Conservation (phyloP, 23 tunicate genomes). For the Clavelina lepadiformis region DNA sequence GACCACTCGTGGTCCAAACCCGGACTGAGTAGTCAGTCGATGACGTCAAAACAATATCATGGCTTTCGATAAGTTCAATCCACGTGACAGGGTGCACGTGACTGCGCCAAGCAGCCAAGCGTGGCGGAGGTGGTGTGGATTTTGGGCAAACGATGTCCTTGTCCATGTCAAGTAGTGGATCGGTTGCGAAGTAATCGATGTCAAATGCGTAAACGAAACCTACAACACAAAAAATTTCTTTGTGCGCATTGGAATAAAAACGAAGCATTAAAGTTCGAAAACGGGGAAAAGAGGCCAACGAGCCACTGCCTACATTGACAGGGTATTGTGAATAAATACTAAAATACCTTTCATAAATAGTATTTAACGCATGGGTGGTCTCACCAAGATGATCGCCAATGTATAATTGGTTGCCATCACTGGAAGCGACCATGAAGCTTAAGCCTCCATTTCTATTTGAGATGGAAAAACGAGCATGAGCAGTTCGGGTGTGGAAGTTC, state of each 20-base stretch:
- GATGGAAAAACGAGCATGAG: conserved; percentile 53
- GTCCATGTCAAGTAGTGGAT: conserved; percentile 18
- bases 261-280: no score
- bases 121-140: conserved; percentile 27
- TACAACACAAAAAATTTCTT: no score
- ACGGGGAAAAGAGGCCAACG: no score
- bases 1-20: conserved; percentile 65
- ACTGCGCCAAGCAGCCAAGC: conserved; percentile 59
- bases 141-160: conserved; percentile 15
- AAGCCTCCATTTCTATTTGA: conserved; percentile 24
- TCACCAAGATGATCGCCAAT: conserved; percentile 67
- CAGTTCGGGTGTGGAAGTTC: conserved; percentile 40
- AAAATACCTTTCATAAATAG: no score
- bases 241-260: no score
- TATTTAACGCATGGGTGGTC: not conserved
- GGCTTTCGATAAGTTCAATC: conserved; percentile 41
- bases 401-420: conserved; percentile 32
- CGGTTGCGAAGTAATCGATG: conserved; percentile 35
- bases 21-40: conserved; percentile 77
- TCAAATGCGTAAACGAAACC: conserved; percentile 64
- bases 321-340: not conserved
- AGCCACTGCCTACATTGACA: no score
- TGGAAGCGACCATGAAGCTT: conserved; percentile 26
- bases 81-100: conserved; percentile 78
- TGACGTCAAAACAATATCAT: conserved; percentile 56